phyloP scores from a whole-genome alignment of 2,113 vertebrate genomes.

The Sisor rabdophorus region DNA sequence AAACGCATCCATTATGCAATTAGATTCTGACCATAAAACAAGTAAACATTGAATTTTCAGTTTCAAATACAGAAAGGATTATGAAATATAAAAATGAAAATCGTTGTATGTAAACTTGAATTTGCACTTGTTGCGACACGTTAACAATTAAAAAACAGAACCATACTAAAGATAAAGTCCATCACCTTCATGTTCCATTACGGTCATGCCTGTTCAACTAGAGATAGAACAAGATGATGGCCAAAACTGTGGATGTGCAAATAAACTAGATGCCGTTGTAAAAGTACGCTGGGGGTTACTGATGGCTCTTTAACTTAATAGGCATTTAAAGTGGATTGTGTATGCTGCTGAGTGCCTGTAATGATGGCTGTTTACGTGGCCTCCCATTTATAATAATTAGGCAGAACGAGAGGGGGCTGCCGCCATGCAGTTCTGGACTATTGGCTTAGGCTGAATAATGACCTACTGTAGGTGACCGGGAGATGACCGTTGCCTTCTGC shows the following conservation, averaged over 20 bases:
- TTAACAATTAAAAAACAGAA: conserved; percentile 7
- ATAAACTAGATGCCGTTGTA: conserved; percentile 57
- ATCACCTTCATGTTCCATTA: conserved; percentile 14
- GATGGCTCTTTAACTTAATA: conserved; percentile 79
- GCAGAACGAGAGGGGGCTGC: conserved; percentile 83
- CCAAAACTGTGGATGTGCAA: conserved; percentile 67
- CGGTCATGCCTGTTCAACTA: not conserved
- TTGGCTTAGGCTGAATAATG: conserved; percentile 90
- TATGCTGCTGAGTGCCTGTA: conserved; percentile 78
- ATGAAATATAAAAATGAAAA: not conserved
- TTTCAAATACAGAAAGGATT: conserved; percentile 21
- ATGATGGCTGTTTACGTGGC: conserved; percentile 81
- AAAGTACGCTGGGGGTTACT: conserved; percentile 72
- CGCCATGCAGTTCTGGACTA: conserved; percentile 84
- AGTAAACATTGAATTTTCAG: conserved; percentile 36
- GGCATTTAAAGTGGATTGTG: conserved; percentile 81
- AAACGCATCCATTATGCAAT: conserved; percentile 24
- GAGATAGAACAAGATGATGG: conserved; percentile 60
- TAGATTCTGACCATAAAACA: conserved; percentile 14
- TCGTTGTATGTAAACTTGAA: not conserved
- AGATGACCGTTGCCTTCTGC: conserved; percentile 90
- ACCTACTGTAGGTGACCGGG: conserved; percentile 92
- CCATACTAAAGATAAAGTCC: not conserved
- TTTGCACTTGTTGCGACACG: not conserved
- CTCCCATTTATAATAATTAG: conserved; percentile 97